phyloP scores from a whole-genome alignment of 2,113 vertebrate species.

The Cromileptes altivelis region DNA sequence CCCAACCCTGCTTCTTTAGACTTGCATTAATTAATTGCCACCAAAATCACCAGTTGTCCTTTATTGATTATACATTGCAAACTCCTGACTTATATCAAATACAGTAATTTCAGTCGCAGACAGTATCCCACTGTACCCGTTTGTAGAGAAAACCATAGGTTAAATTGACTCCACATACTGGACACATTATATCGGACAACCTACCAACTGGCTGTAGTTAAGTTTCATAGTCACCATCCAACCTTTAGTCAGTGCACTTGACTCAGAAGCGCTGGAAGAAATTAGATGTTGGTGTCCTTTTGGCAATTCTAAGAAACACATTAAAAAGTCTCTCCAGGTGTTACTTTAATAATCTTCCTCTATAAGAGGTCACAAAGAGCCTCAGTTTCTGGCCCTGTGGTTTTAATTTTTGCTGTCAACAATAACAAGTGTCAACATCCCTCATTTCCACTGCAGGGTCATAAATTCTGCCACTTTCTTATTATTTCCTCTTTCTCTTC shows the following conservation, averaged over 20 bases:
- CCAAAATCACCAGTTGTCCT: too few relatives aligned
- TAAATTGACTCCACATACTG: background rate
- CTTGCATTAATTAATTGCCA: too few relatives aligned
- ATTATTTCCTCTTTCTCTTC: constrained; percentile 40
- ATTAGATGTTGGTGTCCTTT: background rate
- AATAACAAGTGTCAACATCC: constrained; percentile 9
- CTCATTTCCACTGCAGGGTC: constrained; percentile 7
- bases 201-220: background rate
- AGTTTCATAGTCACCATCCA: background rate
- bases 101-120: too few relatives aligned
- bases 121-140: background rate
- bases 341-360: background rate
- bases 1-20: too few relatives aligned
- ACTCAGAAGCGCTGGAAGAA: background rate
- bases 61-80: background rate
- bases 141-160: background rate
- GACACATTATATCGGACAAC: background rate
- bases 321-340: background rate
- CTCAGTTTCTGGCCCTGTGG: background rate
- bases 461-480: constrained; percentile 33
- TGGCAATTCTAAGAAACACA: background rate
- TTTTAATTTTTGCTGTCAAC: background rate
- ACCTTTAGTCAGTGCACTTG: background rate
- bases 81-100: background rate
- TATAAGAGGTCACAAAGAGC: background rate